These are phyloP conservation scores for Columba guinea DNA, from an alignment of 2,797 vertebrate genomes.

Conservation along the genomic window DNA sequence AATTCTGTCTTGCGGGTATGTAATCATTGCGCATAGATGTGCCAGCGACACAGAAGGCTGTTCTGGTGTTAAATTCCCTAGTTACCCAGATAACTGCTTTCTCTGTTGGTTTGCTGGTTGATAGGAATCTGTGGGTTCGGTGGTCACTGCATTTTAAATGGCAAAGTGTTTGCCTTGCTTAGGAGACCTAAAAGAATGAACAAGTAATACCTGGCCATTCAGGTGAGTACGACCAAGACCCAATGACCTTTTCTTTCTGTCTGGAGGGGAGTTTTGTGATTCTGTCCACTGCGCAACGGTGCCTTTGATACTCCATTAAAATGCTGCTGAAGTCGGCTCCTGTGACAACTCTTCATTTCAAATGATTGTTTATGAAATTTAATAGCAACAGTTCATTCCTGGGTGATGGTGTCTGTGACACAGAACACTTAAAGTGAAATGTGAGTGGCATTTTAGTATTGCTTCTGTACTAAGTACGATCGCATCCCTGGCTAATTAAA, in stretches of 20 bases:
- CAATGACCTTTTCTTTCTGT: neutral
- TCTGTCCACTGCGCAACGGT: neutral
- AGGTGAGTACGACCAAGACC: neutral
- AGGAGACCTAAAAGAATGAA: neutral
- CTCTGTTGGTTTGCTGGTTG: neutral
- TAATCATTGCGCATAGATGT: neutral
- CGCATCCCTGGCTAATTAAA: neutral
- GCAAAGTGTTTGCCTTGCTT: neutral
- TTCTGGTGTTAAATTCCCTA: neutral
- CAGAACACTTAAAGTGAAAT: neutral
- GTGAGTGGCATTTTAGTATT: neutral
- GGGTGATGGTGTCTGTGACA: conserved; percentile 11
- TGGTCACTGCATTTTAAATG: neutral
- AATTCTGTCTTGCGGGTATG: neutral
- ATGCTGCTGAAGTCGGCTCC: neutral
- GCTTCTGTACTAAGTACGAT: neutral
- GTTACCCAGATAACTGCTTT: neutral
- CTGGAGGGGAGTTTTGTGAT: neutral
- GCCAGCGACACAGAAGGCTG: neutral
- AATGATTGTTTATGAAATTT: neutral
- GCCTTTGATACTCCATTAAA: neutral
- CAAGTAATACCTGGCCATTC: neutral
- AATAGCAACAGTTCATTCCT: neutral
- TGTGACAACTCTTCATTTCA: conserved; percentile 2
- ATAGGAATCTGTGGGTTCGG: neutral